A percentile compares a stretch with the other conserved stretches of the same genome.
Conservation (phyloP, 2,797 vertebrate genomes). For the Pteropus rufus region DNA sequence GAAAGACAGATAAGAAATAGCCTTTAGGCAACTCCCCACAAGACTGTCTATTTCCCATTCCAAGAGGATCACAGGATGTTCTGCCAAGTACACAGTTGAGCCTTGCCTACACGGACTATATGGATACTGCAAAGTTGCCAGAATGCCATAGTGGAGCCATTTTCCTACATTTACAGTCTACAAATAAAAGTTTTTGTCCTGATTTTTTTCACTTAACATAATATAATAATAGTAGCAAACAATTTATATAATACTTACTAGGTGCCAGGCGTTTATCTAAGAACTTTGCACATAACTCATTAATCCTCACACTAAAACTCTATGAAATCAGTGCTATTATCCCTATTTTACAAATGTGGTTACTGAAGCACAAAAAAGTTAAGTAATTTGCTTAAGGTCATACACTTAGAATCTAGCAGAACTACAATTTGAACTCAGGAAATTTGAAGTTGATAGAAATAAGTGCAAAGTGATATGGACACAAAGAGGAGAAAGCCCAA, state of each 20-base stretch:
- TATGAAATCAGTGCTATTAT: neutral
- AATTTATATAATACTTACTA: slow-evolving; percentile 11
- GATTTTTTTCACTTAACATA: slow-evolving; percentile 14
- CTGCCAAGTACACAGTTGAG: slow-evolving; percentile 27
- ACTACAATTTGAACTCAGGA: neutral
- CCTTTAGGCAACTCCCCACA: slow-evolving; percentile 4
- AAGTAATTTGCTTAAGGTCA: slow-evolving; percentile 19
- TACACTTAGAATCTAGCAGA: neutral
- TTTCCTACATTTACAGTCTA: neutral
- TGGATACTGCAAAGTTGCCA: neutral
- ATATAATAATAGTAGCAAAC: neutral
- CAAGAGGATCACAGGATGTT: slow-evolving; percentile 35
- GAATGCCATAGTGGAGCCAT: neutral
- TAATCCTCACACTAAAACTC: neutral
- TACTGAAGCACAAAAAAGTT: neutral
- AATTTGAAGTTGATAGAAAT: slow-evolving; percentile 4
- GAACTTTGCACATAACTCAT: neutral
- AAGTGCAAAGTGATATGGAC: neutral
- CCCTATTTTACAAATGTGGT: neutral
- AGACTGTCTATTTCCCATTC: neutral
- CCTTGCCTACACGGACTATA: neutral
- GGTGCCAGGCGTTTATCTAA: slow-evolving; percentile 35
- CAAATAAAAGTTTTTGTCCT: slow-evolving; percentile 14
- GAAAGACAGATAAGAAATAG: slow-evolving; percentile 53
- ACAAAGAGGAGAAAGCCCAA: neutral